phyloP scores from a whole-genome alignment of 2,888 invertebrate genomes.

The Microdon myrmicae region DNA sequence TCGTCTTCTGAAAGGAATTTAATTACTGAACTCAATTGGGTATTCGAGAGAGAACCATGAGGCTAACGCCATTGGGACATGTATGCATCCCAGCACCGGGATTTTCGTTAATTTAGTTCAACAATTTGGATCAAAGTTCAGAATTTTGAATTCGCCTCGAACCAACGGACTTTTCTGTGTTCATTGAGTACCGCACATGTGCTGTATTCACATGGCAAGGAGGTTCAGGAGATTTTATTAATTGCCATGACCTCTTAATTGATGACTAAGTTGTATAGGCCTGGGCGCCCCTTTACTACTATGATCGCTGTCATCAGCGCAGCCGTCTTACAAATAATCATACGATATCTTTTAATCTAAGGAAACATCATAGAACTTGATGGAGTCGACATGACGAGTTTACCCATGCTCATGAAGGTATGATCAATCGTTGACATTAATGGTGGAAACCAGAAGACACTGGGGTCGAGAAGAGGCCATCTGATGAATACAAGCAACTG shows the following conservation, averaged over 20 bases:
- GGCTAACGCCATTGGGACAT: too few species aligned
- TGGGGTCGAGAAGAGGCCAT: slow-evolving; percentile 37
- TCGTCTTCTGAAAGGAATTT: slow-evolving; percentile 39
- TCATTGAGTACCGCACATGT: background rate
- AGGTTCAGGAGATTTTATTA: slow-evolving; percentile 24
- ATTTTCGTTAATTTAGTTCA: slow-evolving; percentile 40
- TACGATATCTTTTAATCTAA: slow-evolving; percentile 36
- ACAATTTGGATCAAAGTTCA: slow-evolving; percentile 45
- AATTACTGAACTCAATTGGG: slow-evolving; percentile 31
- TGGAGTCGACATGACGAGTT: background rate
- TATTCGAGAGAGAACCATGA: background rate
- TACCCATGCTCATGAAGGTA: slow-evolving; percentile 30
- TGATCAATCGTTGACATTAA: slow-evolving; percentile 47
- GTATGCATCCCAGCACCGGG: slow-evolving; percentile 15
- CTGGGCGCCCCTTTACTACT: slow-evolving; percentile 19
- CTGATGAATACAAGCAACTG: slow-evolving; percentile 8
- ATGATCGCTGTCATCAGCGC: slow-evolving; percentile 7
- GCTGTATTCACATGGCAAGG: slow-evolving; percentile 3
- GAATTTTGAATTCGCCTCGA: slow-evolving; percentile 21
- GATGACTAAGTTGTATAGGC: background rate
- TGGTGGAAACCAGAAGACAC: slow-evolving; percentile 1
- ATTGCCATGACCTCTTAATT: slow-evolving; percentile 43
- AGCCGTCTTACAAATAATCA: slow-evolving; percentile 2
- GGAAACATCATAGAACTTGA: slow-evolving; percentile 11
- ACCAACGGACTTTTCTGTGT: slow-evolving; percentile 24